These are phyloP conservation scores for Nomada lathburiana DNA, from an alignment of 2,888 invertebrate species.

Conservation along the genomic window DNA sequence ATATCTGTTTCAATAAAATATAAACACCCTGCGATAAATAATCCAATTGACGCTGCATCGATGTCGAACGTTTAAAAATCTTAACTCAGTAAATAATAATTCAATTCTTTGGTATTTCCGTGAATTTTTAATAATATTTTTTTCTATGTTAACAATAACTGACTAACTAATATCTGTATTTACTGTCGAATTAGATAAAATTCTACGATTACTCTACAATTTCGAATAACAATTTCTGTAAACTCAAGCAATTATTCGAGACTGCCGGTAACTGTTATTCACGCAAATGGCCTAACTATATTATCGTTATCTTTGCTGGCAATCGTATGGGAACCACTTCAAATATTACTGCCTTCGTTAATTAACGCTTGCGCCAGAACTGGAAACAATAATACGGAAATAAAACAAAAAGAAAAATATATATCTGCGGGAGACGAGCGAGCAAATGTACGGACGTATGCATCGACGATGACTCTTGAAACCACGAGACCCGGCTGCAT, in stretches of 20 bases:
- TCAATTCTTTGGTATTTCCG: background rate
- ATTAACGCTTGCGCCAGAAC: background rate
- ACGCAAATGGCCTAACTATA: background rate
- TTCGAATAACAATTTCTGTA: no score
- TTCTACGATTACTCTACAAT: no score
- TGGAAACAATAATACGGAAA: constrained; percentile 5
- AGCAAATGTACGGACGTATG: background rate
- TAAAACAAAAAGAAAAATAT: background rate
- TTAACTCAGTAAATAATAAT: no score
- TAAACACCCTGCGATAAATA: no score
- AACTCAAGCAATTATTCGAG: no score
- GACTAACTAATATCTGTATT: no score
- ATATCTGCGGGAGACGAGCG: background rate
- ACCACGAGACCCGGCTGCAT: constrained; percentile 15
- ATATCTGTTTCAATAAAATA: no score
- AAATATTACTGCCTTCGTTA: constrained; percentile 3
- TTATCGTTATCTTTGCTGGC: background rate
- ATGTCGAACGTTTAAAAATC: background rate
- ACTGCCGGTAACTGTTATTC: background rate
- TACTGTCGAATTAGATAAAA: no score
- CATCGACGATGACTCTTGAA: constrained; percentile 37
- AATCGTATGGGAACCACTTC: background rate
- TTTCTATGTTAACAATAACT: background rate
- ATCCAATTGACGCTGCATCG: no score
- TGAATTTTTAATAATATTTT: background rate